Base-by-base conservation (phyloP, 2,797 vertebrate genomes). In the Moxostoma hubbsi region DNA sequence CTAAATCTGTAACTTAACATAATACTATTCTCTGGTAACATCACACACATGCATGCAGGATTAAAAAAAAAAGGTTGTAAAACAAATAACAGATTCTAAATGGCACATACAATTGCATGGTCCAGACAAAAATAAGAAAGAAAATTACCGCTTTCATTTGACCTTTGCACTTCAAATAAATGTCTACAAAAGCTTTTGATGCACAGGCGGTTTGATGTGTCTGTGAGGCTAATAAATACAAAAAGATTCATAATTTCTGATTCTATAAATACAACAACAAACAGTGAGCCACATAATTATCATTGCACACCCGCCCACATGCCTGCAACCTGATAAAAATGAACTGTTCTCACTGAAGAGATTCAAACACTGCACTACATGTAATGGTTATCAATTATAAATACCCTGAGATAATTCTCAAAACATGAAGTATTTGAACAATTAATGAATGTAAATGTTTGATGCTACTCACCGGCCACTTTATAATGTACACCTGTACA, bases 321-420 rank as follows among this genome's bases (percentile, higher is more conserved):
- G 24, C 71, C 66, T 65, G 76, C 7, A 24, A 61, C 65, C 36
- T 57, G 49, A 49, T 69, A 69, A 43, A 53, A 50, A 73, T 73
- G 57, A 47, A 8, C 45, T 50, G 46, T 72, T 24, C 71, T 13
- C 46, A 1, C 70, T 36, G 36, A 36, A 36, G 36, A 36, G 36
- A 36, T 36, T 36, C 4, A 36, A 50, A 47, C 57, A 73, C 43
- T 12, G 10, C 15, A 72, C 10, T 49, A 47, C 18, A 49, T 70
- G 51, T 45, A 71, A 59, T 59, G 55, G 10, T 16, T 16, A 10
- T 59, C 57, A 13, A 49, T 61, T 57, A 47, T 58, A 12, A 46
- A 57, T 15, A 15, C 57, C 2, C 55, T 12, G 10, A 9, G 7
- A 73, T 49, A 46, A 11, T 9, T 45, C 54, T 58, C 10, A 72